Percentiles rank a stretch among this genome's conserved stretches.
These are phyloP conservation scores for Nymphalis io DNA, from an alignment of 1,140 invertebrate species.

Conservation along the genomic window DNA sequence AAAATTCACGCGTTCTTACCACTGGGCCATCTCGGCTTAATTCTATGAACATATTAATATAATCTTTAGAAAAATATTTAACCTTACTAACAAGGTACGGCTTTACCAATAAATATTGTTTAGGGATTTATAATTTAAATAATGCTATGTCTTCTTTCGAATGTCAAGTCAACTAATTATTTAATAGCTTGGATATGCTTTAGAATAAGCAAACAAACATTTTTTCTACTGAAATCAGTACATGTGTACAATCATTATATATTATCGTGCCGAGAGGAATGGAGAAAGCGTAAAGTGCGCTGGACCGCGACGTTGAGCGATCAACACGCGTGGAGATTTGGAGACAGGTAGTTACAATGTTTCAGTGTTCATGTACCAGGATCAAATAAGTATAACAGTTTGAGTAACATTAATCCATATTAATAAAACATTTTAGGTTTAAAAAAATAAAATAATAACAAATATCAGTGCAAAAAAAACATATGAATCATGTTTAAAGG, in stretches of 20 bases:
- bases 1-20: no score
- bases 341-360: slow-evolving; percentile 11
- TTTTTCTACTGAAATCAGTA: slow-evolving; percentile 9
- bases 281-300: slow-evolving; percentile 22
- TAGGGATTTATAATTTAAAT: no score
- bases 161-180: no score
- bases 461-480: neutral
- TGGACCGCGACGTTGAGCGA: slow-evolving; percentile 25
- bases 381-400: neutral
- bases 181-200: no score
- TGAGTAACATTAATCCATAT: no score
- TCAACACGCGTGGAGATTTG: slow-evolving; percentile 10
- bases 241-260: slow-evolving; percentile 1
- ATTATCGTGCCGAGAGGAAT: slow-evolving; percentile 18
- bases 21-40: no score
- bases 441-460: neutral
- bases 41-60: no score
- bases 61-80: no score
- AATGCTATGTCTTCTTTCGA: no score
- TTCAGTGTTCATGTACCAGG: slow-evolving; percentile 1
- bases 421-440: no score
- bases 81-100: no score
- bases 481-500: neutral
- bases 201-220: slow-evolving; percentile 13
- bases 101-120: no score